phyloP scores from a whole-genome alignment of 2,888 invertebrate genomes.

The Hedychridium roseum region DNA sequence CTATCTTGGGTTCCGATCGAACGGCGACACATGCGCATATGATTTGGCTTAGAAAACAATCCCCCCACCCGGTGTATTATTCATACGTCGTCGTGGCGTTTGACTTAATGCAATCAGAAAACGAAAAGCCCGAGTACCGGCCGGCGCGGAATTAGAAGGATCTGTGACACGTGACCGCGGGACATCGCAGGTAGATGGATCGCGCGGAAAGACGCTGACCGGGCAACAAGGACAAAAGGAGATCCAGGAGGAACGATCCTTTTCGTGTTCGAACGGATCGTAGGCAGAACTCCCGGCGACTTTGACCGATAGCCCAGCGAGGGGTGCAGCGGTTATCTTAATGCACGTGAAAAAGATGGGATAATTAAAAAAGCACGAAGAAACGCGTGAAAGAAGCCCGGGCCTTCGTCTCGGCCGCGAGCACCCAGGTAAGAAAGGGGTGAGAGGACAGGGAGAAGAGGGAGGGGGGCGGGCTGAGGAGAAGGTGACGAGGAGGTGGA shows the following conservation, averaged over 20 bases:
- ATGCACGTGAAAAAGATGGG: conserved; percentile 41
- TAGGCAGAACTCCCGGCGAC: conserved; percentile 38
- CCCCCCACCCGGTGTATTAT: no score
- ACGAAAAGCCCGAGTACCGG: no score
- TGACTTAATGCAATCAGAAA: no score
- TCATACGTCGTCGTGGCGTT: no score
- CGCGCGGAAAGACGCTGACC: conserved; percentile 8
- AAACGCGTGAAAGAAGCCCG: conserved; percentile 13
- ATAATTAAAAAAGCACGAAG: conserved; percentile 33
- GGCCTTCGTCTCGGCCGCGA: no score
- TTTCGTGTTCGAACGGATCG: conserved; percentile 36
- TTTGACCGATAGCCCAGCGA: conserved; percentile 54
- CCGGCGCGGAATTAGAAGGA: no score
- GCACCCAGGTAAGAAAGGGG: neutral
- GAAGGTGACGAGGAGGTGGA: conserved; percentile 1
- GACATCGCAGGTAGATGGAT: conserved; percentile 19
- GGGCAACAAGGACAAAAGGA: conserved; percentile 15
- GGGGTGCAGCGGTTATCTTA: conserved; percentile 45
- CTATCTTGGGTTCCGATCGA: no score
- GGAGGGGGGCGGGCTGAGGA: conserved; percentile 3
- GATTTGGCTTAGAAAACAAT: no score
- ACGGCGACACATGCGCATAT: no score
- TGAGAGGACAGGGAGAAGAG: neutral
- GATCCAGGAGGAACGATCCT: conserved; percentile 25
- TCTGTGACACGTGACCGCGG: no score